Percentiles rank a stretch among this genome's conserved stretches.
phyloP scores from a whole-genome alignment of 2,113 vertebrate species.

The Hemiscyllium ocellatum region DNA sequence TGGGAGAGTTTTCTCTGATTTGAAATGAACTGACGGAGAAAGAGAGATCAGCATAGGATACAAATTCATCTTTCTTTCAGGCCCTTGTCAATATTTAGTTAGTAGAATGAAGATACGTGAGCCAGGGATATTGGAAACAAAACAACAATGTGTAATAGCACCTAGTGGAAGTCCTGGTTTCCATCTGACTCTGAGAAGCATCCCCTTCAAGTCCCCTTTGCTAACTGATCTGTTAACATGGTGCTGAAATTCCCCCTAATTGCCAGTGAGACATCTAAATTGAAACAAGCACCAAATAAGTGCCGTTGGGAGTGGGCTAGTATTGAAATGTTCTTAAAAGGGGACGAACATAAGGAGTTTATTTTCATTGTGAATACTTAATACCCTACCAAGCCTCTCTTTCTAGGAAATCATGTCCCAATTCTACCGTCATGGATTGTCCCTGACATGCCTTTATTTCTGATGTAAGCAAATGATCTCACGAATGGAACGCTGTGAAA shows the following conservation, averaged over 20 bases:
- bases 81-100: too few species aligned
- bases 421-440: neutral
- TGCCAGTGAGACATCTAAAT: neutral
- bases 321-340: neutral
- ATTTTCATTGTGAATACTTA: neutral
- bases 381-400: neutral
- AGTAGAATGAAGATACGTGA: neutral
- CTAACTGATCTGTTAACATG: slow-evolving; percentile 12
- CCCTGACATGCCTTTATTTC: neutral
- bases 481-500: slow-evolving; percentile 29
- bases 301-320: neutral
- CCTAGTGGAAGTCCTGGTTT: neutral
- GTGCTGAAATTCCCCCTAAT: neutral
- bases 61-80: neutral
- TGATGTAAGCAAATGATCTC: slow-evolving; percentile 14
- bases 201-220: neutral
- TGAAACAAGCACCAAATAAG: neutral
- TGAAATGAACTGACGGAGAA: neutral
- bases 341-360: neutral
- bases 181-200: neutral
- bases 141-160: neutral
- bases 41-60: neutral
- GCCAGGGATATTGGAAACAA: neutral
- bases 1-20: neutral
- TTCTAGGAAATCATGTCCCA: neutral